Conservation (phyloP, 2,888 invertebrate species). For the Cantharis rufa region DNA sequence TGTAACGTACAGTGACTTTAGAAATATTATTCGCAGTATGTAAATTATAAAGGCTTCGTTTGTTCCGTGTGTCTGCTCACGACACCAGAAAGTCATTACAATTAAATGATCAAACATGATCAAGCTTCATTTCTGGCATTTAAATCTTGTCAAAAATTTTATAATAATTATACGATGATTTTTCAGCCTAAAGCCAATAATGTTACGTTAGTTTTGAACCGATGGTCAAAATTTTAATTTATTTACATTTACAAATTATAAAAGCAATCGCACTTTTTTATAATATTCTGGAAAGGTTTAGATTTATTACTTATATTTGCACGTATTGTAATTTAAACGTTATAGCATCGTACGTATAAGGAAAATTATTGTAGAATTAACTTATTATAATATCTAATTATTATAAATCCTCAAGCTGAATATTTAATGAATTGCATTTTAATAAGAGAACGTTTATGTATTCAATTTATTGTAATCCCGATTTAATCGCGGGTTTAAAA, state of each 20-base stretch:
- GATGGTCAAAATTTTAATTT: not conserved
- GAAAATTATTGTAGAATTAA: not conserved
- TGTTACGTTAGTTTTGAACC: not conserved
- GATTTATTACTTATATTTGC: not conserved
- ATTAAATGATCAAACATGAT: conserved; percentile 24
- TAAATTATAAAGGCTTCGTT: conserved; percentile 25
- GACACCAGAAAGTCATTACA: conserved; percentile 27
- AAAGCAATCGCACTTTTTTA: not conserved
- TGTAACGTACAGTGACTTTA: conserved; percentile 22
- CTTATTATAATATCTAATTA: conserved; percentile 1
- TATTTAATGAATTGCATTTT: not conserved
- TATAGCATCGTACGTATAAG: not conserved
- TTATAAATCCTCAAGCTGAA: not conserved
- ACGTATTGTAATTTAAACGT: not conserved
- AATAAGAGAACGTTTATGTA: not conserved
- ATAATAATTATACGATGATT: conserved; percentile 15
- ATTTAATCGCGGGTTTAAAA: no score
- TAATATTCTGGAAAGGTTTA: not conserved
- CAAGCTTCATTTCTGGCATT: conserved; percentile 25
- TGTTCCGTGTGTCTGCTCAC: conserved; percentile 29
- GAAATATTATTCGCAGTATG: conserved; percentile 30
- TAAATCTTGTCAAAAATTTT: conserved; percentile 23
- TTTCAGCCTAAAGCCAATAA: conserved; percentile 6
- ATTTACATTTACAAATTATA: not conserved
- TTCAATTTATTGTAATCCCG: not conserved